A percentile compares a stretch with the other conserved stretches of the same genome.
Evolutionary conservation across 2,888 invertebrate genomes (phyloP).

Genomic region (Coenonympha glycerion): DNA sequence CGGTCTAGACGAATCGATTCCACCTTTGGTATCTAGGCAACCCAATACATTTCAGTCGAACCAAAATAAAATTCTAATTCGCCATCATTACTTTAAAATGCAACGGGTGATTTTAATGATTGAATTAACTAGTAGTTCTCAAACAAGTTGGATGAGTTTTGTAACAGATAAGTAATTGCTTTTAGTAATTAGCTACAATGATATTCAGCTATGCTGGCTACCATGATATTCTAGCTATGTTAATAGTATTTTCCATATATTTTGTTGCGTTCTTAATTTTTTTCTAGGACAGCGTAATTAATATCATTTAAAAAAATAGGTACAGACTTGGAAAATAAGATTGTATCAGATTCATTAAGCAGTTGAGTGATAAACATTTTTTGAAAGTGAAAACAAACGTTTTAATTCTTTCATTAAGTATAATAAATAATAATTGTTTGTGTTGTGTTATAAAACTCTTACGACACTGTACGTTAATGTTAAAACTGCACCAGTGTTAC

Average conservation of each 20-base stretch:
- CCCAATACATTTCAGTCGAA: background rate
- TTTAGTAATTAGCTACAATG: background rate
- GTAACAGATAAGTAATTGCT: background rate
- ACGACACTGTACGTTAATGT: background rate
- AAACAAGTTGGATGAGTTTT: background rate
- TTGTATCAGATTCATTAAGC: too few relatives aligned
- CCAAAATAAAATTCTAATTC: conserved; percentile 23
- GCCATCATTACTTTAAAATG: conserved; percentile 7
- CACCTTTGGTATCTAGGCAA: conserved; percentile 15
- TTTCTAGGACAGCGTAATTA: too few relatives aligned
- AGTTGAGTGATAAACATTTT: too few relatives aligned
- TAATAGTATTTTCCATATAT: too few relatives aligned
- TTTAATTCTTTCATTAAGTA: background rate
- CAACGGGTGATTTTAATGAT: background rate
- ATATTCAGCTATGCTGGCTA: background rate
- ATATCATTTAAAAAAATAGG: too few relatives aligned
- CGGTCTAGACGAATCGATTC: conserved; percentile 18
- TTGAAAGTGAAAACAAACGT: background rate
- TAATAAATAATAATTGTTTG: background rate
- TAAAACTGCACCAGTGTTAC: background rate
- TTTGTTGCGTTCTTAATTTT: too few relatives aligned
- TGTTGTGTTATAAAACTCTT: background rate
- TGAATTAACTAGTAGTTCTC: background rate
- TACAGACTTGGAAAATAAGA: too few relatives aligned
- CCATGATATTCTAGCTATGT: background rate